A percentile compares a stretch with the other conserved stretches of the same genome.
Evolutionary conservation across 2,888 invertebrate species (phyloP).

Genomic region (Clepsis dumicolana): DNA sequence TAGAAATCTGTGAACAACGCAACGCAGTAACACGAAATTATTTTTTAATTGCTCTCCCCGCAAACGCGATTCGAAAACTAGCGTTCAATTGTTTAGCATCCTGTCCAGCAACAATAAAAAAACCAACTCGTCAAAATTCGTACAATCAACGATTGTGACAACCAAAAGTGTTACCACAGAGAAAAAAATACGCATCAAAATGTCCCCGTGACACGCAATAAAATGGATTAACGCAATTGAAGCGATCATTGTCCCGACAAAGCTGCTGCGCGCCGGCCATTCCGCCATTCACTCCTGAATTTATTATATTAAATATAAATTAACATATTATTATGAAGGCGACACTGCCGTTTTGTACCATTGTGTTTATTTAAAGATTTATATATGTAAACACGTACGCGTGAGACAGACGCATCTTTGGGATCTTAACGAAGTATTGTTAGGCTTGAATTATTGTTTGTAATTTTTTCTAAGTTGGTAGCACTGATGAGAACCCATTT

Average conservation of each 20-base stretch:
- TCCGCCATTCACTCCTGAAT: constrained; percentile 41
- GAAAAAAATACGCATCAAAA: constrained; percentile 42
- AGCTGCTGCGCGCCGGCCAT: constrained; percentile 37
- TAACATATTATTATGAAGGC: constrained; percentile 44
- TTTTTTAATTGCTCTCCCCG: neutral
- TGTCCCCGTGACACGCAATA: constrained; percentile 45
- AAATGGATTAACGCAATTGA: constrained; percentile 46
- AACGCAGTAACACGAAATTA: too few species aligned
- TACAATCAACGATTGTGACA: constrained; percentile 43
- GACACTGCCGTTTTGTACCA: constrained; percentile 43
- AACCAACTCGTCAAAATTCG: constrained; percentile 36
- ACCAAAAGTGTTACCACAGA: constrained; percentile 39
- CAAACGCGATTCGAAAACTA: neutral
- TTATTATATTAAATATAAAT: constrained; percentile 46
- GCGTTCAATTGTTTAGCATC: constrained; percentile 13
- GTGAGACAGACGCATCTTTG: constrained; percentile 41
- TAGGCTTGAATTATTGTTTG: constrained; percentile 42
- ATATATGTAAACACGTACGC: constrained; percentile 44
- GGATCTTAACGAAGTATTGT: constrained; percentile 44
- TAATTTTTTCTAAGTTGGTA: constrained; percentile 43
- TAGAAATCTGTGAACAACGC: too few species aligned
- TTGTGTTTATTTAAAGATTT: constrained; percentile 43
- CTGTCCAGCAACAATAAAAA: constrained; percentile 20
- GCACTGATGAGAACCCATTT: constrained; percentile 40
- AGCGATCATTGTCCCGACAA: constrained; percentile 34